Base-by-base conservation (phyloP, 2,888 invertebrate genomes). In the Tridacna crocea region DNA sequence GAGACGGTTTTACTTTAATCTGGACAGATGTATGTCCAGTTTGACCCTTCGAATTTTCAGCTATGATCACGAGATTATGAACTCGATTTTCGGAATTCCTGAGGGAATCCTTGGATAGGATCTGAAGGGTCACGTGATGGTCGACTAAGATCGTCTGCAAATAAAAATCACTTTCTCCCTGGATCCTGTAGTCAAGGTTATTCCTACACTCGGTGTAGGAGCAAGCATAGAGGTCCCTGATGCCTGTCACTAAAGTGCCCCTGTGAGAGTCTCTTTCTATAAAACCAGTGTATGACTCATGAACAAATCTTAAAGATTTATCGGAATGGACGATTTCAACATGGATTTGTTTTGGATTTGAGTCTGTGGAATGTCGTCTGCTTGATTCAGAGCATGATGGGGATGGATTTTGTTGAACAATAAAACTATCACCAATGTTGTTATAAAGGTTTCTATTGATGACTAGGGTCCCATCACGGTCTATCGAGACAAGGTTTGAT, bases 171-270 rank as follows among this genome's bases (percentile, higher is more conserved):
- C 51, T 48, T 15, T 77, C 66, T 24, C 85, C 85, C 19, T 63
- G 22, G 17, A 85, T 75, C 48, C 48, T 81, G 58, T 85, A 85
- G 12, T 81, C 81, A 0, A 79, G 22, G 48, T 83, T 79, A 27
- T 85, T 80, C 15, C 66, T 22, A 36, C 81, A 81, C 4, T 24
- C 47, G 0, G 58, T 26, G 17, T 15, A 22, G 11, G 61, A 74
- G 46, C 80, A 81, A 48, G 85, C 85, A 27, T 79, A 85, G 11
- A 85, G 72, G 19, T 83, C 61, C 8, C 63, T n/a, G 19, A 85
- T 74, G 13, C 83, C 83, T 6, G 61, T 13, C 12, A 85, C 85
- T 15, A 72, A 47, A 12, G 81, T 81, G 19, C 77, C 79, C 24
- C n/a, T 46, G 17, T 60, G 74, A 12, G 85, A 55, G 27, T 79